Conservation (phyloP, 1,140 invertebrate genomes). For the Spodoptera litura region DNA sequence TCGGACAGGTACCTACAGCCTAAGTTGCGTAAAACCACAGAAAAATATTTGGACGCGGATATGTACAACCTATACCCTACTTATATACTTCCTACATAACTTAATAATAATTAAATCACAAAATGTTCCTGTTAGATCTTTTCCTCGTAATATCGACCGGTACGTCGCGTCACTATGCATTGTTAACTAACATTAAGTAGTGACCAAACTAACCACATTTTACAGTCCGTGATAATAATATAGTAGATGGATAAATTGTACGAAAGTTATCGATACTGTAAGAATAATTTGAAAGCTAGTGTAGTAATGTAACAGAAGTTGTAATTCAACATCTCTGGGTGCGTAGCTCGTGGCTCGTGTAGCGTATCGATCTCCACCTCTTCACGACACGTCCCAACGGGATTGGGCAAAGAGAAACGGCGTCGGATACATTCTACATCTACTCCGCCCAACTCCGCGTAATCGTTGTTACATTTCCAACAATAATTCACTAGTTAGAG, state of each 20-base stretch:
- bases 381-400: conserved; percentile 28
- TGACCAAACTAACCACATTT: conserved; percentile 12
- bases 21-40: conserved; percentile 1
- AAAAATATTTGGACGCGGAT: neutral
- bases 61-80: neutral
- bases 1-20: neutral
- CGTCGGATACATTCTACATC: conserved; percentile 2
- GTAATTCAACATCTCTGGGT: conserved; percentile 17
- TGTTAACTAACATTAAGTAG: conserved; percentile 14
- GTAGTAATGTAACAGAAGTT: conserved; percentile 10
- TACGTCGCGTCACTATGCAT: conserved; percentile 12
- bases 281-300: neutral
- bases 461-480: neutral
- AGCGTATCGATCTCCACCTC: conserved; percentile 39
- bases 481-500: too few relatives aligned
- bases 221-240: neutral
- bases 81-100: neutral
- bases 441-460: conserved; percentile 3
- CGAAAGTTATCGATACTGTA: neutral
- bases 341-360: conserved; percentile 11
- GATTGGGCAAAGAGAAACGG: conserved; percentile 19
- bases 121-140: conserved; percentile 15
- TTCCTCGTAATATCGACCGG: conserved; percentile 22
- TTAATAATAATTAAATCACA: conserved; percentile 2
- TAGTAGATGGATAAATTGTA: too few relatives aligned